Evolutionary conservation across 2,888 invertebrate species (phyloP).

Genomic region (Leptarthrus brevirostris): DNA sequence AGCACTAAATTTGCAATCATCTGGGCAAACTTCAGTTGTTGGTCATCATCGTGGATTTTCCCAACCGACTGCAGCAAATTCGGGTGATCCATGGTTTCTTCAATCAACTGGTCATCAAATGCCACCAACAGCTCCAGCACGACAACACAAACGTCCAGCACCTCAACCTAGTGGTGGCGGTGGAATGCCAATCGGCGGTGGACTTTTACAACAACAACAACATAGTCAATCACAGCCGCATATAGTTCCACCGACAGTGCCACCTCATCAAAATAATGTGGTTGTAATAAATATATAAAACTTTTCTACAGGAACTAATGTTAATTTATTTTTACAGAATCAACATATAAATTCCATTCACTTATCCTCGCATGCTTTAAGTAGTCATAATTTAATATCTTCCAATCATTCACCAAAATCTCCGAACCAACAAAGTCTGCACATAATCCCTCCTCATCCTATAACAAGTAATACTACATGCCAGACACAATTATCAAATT

Average conservation of each 20-base stretch:
- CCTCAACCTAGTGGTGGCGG: slow-evolving; percentile 62
- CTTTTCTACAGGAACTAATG: not conserved
- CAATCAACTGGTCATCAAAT: slow-evolving; percentile 68
- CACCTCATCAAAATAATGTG: slow-evolving; percentile 65
- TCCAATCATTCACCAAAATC: slow-evolving; percentile 67
- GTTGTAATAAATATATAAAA: slow-evolving; percentile 48
- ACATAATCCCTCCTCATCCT: slow-evolving; percentile 51
- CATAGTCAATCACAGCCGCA: slow-evolving; percentile 66
- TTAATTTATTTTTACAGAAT: slow-evolving; percentile 59
- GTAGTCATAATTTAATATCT: slow-evolving; percentile 67
- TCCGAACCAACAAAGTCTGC: slow-evolving; percentile 64
- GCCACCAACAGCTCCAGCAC: slow-evolving; percentile 68
- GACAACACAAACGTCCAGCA: slow-evolving; percentile 68
- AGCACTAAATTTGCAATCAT: slow-evolving; percentile 62
- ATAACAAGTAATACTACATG: slow-evolving; percentile 55
- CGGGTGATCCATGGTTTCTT: slow-evolving; percentile 68
- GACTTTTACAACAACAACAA: slow-evolving; percentile 63
- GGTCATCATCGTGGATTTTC: slow-evolving; percentile 68
- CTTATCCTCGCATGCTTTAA: slow-evolving; percentile 67
- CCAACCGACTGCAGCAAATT: slow-evolving; percentile 64
- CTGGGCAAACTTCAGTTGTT: slow-evolving; percentile 66
- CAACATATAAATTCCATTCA: slow-evolving; percentile 62
- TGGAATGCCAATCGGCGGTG: slow-evolving; percentile 52
- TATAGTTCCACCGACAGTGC: slow-evolving; percentile 66
- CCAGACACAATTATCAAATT: slow-evolving; percentile 59